Percentiles rank a stretch among this genome's conserved stretches.
These are phyloP conservation scores for Apoda limacodes DNA, from an alignment of 2,888 invertebrate genomes.

Conservation along the genomic window DNA sequence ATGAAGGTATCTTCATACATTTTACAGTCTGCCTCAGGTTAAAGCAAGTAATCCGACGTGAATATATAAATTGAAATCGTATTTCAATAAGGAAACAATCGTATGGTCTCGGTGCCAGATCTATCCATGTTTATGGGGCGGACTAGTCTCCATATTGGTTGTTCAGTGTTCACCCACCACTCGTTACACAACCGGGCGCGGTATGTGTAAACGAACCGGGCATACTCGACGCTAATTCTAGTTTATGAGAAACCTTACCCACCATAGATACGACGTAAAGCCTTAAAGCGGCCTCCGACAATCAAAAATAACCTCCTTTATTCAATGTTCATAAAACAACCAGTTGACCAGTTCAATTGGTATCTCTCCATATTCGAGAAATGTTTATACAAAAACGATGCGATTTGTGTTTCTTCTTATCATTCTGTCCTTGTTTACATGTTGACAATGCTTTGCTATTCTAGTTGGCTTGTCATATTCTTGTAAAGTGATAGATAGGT, in stretches of 20 bases:
- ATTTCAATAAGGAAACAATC: constrained; percentile 43
- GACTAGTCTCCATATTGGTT: constrained; percentile 53
- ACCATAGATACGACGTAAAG: constrained; percentile 41
- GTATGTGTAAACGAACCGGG: constrained; percentile 64
- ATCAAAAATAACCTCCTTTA: constrained; percentile 36
- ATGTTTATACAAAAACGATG: constrained; percentile 26
- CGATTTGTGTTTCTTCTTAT: no score
- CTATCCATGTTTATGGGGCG: constrained; percentile 48
- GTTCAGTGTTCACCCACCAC: no score
- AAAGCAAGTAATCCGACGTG: no score
- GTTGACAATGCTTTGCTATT: no score
- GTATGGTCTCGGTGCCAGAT: constrained; percentile 38
- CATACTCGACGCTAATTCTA: constrained; percentile 62
- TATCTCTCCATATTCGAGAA: constrained; percentile 36
- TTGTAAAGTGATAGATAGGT: no score
- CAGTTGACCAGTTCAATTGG: constrained; percentile 30
- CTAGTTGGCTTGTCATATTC: no score
- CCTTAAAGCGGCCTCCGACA: constrained; percentile 45
- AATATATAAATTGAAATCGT: constrained; percentile 18
- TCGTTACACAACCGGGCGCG: constrained; percentile 51
- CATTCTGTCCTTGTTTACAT: no score
- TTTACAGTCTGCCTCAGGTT: no score
- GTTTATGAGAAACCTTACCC: constrained; percentile 55
- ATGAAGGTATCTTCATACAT: no score
- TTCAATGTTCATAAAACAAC: constrained; percentile 32